Evolutionary conservation across 2,888 invertebrate species (phyloP).

Genomic region (Eugnorisma glareosa): DNA sequence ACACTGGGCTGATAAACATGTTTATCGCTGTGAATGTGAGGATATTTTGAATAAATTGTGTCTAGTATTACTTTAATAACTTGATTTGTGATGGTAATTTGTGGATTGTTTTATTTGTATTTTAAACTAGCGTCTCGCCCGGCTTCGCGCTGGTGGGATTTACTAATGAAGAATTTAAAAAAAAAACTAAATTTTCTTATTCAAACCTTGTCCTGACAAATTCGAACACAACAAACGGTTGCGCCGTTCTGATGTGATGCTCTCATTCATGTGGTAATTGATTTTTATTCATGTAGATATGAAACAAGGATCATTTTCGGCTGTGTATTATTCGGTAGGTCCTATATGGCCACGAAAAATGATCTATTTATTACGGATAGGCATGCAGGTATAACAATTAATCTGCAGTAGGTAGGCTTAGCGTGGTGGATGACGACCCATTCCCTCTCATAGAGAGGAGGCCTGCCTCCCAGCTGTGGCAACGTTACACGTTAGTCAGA

Average conservation of each 20-base stretch:
- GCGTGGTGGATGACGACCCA: background rate
- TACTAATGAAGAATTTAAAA: too few relatives aligned
- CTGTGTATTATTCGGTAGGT: background rate
- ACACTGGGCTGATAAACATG: slow-evolving; percentile 55
- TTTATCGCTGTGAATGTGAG: slow-evolving; percentile 24
- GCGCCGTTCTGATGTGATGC: too few relatives aligned
- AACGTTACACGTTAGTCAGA: background rate
- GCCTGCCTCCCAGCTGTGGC: background rate
- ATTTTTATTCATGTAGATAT: background rate
- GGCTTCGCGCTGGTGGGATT: too few relatives aligned
- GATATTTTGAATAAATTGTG: slow-evolving; percentile 17
- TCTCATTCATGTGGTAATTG: too few relatives aligned
- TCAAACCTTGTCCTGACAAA: too few relatives aligned
- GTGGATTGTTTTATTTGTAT: background rate
- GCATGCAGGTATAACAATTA: background rate
- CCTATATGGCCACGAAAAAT: background rate
- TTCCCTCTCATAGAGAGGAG: background rate
- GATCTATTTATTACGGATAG: background rate
- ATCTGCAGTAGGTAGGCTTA: background rate
- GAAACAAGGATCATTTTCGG: background rate
- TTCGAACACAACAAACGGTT: too few relatives aligned
- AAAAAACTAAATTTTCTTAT: too few relatives aligned
- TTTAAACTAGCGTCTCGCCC: background rate
- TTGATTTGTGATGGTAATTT: slow-evolving; percentile 12
- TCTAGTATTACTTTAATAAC: slow-evolving; percentile 8